Evolutionary conservation across 2,113 vertebrate species (phyloP).

Genomic region (Empidonax traillii): DNA sequence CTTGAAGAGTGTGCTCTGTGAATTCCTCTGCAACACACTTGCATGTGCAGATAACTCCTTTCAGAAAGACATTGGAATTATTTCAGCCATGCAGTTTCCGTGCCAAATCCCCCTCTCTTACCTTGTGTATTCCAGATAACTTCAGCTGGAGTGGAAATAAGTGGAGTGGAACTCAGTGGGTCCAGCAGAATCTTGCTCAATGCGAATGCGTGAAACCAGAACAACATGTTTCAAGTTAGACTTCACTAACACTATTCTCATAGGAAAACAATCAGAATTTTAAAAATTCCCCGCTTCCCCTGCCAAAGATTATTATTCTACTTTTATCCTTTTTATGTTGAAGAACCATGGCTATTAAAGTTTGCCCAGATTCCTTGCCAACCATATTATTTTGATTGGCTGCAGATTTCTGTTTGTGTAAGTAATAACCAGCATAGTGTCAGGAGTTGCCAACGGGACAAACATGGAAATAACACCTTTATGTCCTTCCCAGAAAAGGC

Average conservation of each 20-base stretch:
- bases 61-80: background rate
- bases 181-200: background rate
- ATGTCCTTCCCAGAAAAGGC: slow-evolving; percentile 48
- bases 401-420: slow-evolving; percentile 61
- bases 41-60: slow-evolving; percentile 9
- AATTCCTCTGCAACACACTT: background rate
- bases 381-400: slow-evolving; percentile 70
- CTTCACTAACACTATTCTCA: slow-evolving; percentile 35
- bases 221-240: slow-evolving; percentile 55
- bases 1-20: background rate
- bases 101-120: slow-evolving; percentile 1
- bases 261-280: slow-evolving; percentile 67
- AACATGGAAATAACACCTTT: slow-evolving; percentile 61
- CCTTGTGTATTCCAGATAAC: slow-evolving; percentile 6
- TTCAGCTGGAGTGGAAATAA: background rate
- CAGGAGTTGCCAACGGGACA: slow-evolving; percentile 49
- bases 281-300: slow-evolving; percentile 37
- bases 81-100: background rate
- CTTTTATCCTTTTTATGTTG: slow-evolving; percentile 67
- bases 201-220: background rate
- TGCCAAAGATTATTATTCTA: slow-evolving; percentile 59
- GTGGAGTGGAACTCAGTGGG: background rate
- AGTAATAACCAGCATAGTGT: slow-evolving; percentile 58
- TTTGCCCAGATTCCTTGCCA: slow-evolving; percentile 67
- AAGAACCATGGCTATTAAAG: slow-evolving; percentile 49